Conservation (phyloP, 2,888 invertebrate species). For the Deroplatys truncata region DNA sequence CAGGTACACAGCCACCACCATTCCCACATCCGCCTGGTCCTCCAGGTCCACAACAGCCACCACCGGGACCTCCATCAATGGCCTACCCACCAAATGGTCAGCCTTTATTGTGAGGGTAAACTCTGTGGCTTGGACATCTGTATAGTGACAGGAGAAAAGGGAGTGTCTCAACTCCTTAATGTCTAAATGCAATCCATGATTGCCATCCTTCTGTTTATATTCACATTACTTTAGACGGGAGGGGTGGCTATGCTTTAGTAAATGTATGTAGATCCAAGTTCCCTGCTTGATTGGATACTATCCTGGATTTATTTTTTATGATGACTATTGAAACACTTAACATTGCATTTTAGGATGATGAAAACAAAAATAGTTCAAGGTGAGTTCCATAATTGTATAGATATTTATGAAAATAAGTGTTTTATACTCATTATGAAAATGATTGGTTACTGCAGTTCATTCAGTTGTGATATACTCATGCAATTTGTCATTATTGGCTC, state of each 20-base stretch:
- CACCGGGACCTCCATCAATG: background rate
- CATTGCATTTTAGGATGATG: background rate
- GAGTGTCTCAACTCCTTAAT: background rate
- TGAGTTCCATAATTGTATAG: background rate
- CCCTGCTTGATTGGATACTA: background rate
- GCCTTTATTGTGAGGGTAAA: constrained; percentile 18
- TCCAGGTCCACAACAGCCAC: background rate
- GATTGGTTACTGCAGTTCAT: background rate
- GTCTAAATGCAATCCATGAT: background rate
- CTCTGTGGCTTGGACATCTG: background rate
- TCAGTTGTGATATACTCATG: background rate
- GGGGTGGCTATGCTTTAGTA: background rate
- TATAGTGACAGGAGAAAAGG: background rate
- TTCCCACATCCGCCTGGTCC: constrained; percentile 11
- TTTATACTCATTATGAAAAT: background rate
- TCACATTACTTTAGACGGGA: background rate
- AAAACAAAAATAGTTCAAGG: background rate
- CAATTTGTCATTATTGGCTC: background rate
- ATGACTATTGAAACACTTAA: background rate
- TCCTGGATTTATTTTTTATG: constrained; percentile 1
- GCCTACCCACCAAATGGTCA: constrained; percentile 14
- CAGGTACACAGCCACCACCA: background rate
- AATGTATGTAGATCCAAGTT: background rate
- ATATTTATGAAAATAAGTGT: background rate
- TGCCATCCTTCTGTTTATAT: background rate